Evolutionary conservation across 2,888 invertebrate genomes (phyloP).

Genomic region (Rhyacophila evoluta): DNA sequence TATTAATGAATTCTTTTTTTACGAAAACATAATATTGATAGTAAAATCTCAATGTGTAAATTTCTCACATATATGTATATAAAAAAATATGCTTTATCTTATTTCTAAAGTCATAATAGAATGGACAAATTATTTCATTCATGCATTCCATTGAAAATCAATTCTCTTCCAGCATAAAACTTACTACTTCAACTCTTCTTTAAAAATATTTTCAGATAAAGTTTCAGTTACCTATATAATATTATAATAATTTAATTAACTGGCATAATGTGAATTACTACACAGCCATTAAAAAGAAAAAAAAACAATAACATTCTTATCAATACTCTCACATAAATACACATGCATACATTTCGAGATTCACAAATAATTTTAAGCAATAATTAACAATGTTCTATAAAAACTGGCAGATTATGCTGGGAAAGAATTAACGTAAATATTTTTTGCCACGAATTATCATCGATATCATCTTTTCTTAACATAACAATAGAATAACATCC

Average conservation of each 20-base stretch:
- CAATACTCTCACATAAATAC: slow-evolving; percentile 30
- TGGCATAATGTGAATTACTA: not conserved
- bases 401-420: slow-evolving; percentile 49
- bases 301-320: slow-evolving; percentile 3
- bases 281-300: not conserved
- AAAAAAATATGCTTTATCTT: slow-evolving; percentile 20
- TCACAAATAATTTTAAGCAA: slow-evolving; percentile 15
- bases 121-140: slow-evolving; percentile 49
- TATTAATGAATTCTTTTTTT: not conserved
- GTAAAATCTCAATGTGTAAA: slow-evolving; percentile 18
- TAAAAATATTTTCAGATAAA: not conserved
- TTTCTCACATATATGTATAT: not conserved
- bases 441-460: slow-evolving; percentile 33
- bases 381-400: slow-evolving; percentile 40
- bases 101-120: slow-evolving; percentile 46
- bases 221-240: slow-evolving; percentile 1
- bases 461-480: slow-evolving; percentile 44
- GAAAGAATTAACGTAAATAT: slow-evolving; percentile 50
- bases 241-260: not conserved
- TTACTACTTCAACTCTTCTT: not conserved
- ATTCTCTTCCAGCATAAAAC: slow-evolving; percentile 51
- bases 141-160: slow-evolving; percentile 49
- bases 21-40: not conserved
- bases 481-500: slow-evolving; percentile 49
- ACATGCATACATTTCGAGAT: slow-evolving; percentile 28